Evolutionary conservation across 2,113 vertebrate species (phyloP).

Genomic region (Tachysurus vachellii): DNA sequence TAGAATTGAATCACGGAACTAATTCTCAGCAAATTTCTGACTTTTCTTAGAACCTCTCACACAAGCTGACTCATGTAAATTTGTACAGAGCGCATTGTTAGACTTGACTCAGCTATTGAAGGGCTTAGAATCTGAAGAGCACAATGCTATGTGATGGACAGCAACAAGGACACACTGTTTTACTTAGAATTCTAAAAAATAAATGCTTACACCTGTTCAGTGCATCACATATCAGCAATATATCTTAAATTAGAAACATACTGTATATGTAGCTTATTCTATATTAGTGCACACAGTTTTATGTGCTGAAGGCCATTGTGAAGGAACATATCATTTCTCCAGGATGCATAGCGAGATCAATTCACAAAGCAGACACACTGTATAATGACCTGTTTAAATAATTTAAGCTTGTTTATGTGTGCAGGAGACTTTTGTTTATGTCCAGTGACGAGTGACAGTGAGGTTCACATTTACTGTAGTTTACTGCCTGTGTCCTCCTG

Average conservation of each 20-base stretch:
- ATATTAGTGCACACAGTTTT: neutral
- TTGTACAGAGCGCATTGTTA: neutral
- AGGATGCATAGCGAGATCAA: neutral
- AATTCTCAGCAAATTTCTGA: too few species aligned
- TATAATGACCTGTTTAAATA: neutral
- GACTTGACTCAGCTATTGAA: neutral
- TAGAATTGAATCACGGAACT: too few species aligned
- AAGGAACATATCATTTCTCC: neutral
- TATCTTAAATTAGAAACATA: neutral
- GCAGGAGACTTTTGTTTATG: neutral
- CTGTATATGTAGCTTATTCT: neutral
- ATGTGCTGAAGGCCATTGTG: neutral
- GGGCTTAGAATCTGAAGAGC: neutral
- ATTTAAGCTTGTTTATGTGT: neutral
- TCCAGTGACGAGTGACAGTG: neutral
- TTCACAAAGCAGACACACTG: neutral
- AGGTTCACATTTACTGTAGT: neutral
- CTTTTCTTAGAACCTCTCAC: neutral
- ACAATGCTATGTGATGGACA: neutral
- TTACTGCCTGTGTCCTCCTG: neutral
- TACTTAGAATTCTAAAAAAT: neutral
- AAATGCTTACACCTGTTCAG: neutral
- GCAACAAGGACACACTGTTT: neutral
- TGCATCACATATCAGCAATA: neutral
- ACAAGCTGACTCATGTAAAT: neutral